Evolutionary conservation across 2,888 invertebrate species (phyloP), one percentile per base, ranked within the genome.

Genomic region (Hypena proboscidalis): DNA sequence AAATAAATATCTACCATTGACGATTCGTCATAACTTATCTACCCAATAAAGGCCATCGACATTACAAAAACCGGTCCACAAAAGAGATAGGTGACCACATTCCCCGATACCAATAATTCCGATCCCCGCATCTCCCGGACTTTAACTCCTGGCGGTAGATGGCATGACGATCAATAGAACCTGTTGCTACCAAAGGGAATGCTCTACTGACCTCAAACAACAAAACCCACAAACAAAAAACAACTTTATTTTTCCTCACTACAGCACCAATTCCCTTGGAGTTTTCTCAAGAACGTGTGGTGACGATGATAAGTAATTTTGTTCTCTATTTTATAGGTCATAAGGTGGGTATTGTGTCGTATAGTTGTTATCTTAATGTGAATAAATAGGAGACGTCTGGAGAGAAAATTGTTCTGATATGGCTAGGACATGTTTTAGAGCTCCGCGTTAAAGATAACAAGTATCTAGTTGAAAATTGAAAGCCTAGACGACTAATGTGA

Each of bases 131-230:
- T n/a, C n/a, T n/a, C n/a, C n/a, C n/a, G n/a, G n/a, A n/a, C n/a
- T n/a, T n/a, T 50, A 45, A 41, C 31, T 42, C 40, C 33, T 22
- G 7, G 9, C 47, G 13, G 27, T 77, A 84, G 81, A 76, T 78
- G 83, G 75, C 83, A 79, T 69, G 55, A 45, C 64, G 64, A 77
- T 81, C 81, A 64, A 82, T 81, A 67, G 56, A 64, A 82, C 83
- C 76, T 83, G 83, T 82, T 83, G 80, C 77, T 33, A 54, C 50
- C 26, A 51, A 63, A 56, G 60, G 64, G 57, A 58, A 56, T 76
- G 79, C 67, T 76, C 83, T 60, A 80, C 69, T 83, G 73, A 80
- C 81, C 81, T 77, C 70, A 68, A 67, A 71, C 44, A 52, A 33
- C 31, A 38, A 44, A 2, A 3, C 1, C 21, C 4, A 10, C 52